A percentile compares a stretch with the other conserved stretches of the same genome.
Evolutionary conservation across 2,888 invertebrate genomes (phyloP).

Genomic region (Torymus auratus): DNA sequence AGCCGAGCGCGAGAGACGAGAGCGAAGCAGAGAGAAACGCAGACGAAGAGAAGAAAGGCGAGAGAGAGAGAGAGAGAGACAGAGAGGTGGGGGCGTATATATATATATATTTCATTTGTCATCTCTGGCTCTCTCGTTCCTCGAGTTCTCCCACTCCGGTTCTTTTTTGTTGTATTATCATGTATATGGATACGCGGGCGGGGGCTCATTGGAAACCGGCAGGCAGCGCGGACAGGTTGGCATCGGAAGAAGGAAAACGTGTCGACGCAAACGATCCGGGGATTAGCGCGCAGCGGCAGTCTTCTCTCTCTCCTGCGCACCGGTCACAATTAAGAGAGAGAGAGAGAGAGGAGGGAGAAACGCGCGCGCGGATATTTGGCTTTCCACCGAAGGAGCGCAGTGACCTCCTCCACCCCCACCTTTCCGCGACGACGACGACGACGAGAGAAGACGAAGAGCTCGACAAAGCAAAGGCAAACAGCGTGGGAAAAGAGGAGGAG

Average conservation of each 20-base stretch:
- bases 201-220: constrained; percentile 34
- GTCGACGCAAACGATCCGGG: constrained; percentile 42
- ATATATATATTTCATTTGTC: constrained; percentile 46
- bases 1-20: constrained; percentile 27
- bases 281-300: constrained; percentile 38
- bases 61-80: neutral
- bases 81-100: neutral
- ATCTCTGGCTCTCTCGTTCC: constrained; percentile 8
- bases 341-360: constrained; percentile 5
- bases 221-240: neutral
- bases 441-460: constrained; percentile 1
- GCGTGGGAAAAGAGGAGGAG: constrained; percentile 56
- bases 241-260: constrained; percentile 23
- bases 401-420: constrained; percentile 48
- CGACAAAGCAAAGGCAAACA: constrained; percentile 52
- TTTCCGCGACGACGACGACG: neutral
- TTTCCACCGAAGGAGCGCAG: constrained; percentile 52
- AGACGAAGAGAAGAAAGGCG: no score
- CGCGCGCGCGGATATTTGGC: constrained; percentile 35
- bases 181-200: neutral
- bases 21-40: no score
- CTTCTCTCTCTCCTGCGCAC: no score
- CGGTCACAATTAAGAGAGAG: constrained; percentile 11
- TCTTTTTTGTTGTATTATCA: constrained; percentile 17
- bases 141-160: neutral